phyloP scores from a whole-genome alignment of 64 coral and sea anemone species.

The Actinia tenebrosa region DNA sequence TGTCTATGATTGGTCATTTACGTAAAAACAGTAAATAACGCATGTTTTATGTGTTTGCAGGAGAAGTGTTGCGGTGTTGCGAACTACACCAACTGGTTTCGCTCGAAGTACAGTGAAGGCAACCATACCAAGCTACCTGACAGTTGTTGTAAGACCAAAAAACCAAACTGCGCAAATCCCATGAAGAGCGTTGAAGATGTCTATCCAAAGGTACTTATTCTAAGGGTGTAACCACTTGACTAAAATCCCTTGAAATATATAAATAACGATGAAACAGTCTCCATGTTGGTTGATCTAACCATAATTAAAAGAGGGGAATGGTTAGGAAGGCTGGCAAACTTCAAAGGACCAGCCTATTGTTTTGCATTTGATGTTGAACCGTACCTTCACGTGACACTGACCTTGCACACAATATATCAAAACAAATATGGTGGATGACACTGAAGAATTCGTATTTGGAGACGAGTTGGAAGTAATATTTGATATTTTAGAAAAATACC shows the following conservation, averaged over 20 bases:
- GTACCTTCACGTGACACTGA: too few relatives aligned
- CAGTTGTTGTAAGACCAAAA: constrained; percentile 20
- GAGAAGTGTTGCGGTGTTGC: constrained; percentile 38
- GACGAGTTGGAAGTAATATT: neutral
- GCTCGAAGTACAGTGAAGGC: neutral
- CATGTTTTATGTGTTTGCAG: neutral
- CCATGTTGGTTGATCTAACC: too few relatives aligned
- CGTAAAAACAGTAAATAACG: too few relatives aligned
- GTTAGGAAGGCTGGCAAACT: too few relatives aligned
- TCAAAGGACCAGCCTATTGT: too few relatives aligned
- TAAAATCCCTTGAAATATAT: too few relatives aligned
- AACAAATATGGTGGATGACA: neutral
- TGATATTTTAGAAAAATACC: neutral
- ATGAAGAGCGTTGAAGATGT: neutral
- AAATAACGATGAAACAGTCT: too few relatives aligned
- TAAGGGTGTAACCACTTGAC: too few relatives aligned
- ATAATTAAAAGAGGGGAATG: too few relatives aligned
- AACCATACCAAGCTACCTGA: constrained; percentile 7
- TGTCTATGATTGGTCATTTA: neutral
- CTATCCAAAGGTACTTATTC: constrained; percentile 3
- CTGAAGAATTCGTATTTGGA: neutral
- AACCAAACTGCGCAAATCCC: neutral
- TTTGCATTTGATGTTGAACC: too few relatives aligned
- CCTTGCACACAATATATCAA: too few relatives aligned
- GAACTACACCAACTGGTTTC: constrained; percentile 25